Base-by-base conservation (phyloP, 1,140 invertebrate species). In the Anoplolepis gracilipes region DNA sequence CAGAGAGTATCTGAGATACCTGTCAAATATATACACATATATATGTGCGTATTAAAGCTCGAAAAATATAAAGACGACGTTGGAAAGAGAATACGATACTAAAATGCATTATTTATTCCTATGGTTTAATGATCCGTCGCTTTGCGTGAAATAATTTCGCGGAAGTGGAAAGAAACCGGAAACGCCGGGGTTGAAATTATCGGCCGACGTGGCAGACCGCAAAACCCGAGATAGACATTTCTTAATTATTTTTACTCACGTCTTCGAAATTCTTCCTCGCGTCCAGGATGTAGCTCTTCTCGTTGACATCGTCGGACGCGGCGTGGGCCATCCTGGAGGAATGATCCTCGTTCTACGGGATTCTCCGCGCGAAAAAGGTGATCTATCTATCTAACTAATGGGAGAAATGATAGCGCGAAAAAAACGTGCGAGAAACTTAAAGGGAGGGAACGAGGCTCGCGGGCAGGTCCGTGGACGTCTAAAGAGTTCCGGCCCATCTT, bases 271-370 rank as follows among this genome's bases (percentile, higher is more conserved):
- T 94, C 88, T 93, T 94, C 82, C 87, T 92, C n/a, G 90, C 87
- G 65, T 95, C 94, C 85, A 95, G 89, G 85, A 95, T 95, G 73
- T 95, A 95, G 87, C 94, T 95, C 85, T 95, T 95, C 87, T 95
- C 94, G 77, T 93, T 92, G 8, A 91, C 64, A 57, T 87, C 85
- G 28, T 90, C 76, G 46, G 85, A 82, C n/a, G 85, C 82, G 64
- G 87, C 90, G 33, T 88, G 87, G 46, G 88, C 81, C 92, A 92
- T 92, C 57, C 57, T 28, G 33, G 57, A n/a, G n/a, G 6, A 59
- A 28, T 19, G 22, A 46, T 72, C 25, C 11, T 30, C 22, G 55
- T 3, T n/a, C n/a, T n/a, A n/a, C 36, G 28, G 11, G 28, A 25
- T 57, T 30, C 33, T 55, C 13, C 16, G 0, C 16, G 19, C 59